Conservation (phyloP, 2,797 vertebrate species). For the Delichon dasypus region DNA sequence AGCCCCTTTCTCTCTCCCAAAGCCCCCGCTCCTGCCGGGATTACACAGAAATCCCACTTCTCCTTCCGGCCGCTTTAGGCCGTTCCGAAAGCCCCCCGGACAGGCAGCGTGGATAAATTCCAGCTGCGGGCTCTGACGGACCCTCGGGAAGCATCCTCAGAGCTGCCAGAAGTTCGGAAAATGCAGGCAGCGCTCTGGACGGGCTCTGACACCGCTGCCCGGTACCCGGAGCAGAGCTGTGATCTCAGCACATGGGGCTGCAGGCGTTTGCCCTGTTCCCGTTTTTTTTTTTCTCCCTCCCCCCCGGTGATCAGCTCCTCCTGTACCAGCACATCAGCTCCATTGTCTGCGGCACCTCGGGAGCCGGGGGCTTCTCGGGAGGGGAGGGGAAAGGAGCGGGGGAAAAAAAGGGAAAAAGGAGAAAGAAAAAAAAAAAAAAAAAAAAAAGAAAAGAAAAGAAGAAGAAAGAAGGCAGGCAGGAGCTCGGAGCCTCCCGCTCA, state of each 20-base stretch:
- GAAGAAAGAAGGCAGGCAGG: not conserved
- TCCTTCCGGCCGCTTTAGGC: conserved; percentile 23
- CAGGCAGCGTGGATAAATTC: not conserved
- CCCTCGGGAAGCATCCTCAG: conserved; percentile 39
- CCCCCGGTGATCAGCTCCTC: conserved; percentile 44
- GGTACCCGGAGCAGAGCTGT: not conserved
- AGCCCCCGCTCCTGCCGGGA: not conserved
- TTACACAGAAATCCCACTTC: conserved; percentile 9
- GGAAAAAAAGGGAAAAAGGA: too few species aligned
- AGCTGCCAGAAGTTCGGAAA: conserved; percentile 6
- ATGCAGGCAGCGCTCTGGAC: not conserved
- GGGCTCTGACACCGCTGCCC: conserved; percentile 1
- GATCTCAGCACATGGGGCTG: not conserved
- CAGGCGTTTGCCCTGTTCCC: not conserved
- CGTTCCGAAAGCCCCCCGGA: not conserved
- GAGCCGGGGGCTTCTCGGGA: conserved; percentile 66
- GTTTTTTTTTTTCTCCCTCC: not conserved
- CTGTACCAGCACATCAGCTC: conserved; percentile 76
- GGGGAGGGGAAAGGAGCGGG: not conserved
- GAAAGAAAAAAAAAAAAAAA: not conserved
- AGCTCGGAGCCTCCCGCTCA: not conserved
- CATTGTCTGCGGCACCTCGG: conserved; percentile 80
- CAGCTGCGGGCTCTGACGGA: not conserved
- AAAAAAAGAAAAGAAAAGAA: too few species aligned
- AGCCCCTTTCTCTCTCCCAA: not conserved